Conservation (phyloP, 30 jellyfish, hydroid and myxozoan genomes). For the Morbakka virulenta region DNA sequence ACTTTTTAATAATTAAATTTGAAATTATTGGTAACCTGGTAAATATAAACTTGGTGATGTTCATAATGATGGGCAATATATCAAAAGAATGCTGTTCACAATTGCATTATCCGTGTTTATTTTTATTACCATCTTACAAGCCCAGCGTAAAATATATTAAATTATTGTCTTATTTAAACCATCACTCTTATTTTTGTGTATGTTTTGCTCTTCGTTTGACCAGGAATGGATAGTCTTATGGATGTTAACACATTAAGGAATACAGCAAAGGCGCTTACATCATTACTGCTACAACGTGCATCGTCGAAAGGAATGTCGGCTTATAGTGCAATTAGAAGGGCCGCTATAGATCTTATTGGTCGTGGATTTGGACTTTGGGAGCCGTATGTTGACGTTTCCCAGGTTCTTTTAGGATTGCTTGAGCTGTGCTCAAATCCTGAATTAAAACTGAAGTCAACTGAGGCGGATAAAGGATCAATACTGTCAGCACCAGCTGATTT, state of each 20-base stretch:
- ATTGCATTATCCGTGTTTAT: too few species aligned
- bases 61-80: too few species aligned
- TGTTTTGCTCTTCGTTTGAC: background rate
- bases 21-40: too few species aligned
- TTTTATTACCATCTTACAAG: too few species aligned
- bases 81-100: too few species aligned
- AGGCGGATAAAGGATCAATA: slow-evolving; percentile 45
- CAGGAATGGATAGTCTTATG: slow-evolving; percentile 66
- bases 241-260: slow-evolving; percentile 73
- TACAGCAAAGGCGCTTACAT: slow-evolving; percentile 93
- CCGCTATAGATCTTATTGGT: slow-evolving; percentile 92
- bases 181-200: background rate
- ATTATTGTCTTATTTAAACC: too few species aligned
- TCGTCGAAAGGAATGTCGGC: slow-evolving; percentile 76
- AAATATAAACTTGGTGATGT: too few species aligned
- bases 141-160: too few species aligned
- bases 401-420: slow-evolving; percentile 78
- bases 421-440: slow-evolving; percentile 80
- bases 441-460: slow-evolving; percentile 15
- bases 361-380: slow-evolving; percentile 97
- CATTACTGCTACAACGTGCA: slow-evolving; percentile 71
- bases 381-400: slow-evolving; percentile 94
- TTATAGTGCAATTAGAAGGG: slow-evolving; percentile 88
- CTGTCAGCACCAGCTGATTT: slow-evolving; percentile 87
- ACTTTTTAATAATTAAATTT: too few species aligned